phyloP scores from a whole-genome alignment of 2,888 invertebrate species.

The Patella pellucida region DNA sequence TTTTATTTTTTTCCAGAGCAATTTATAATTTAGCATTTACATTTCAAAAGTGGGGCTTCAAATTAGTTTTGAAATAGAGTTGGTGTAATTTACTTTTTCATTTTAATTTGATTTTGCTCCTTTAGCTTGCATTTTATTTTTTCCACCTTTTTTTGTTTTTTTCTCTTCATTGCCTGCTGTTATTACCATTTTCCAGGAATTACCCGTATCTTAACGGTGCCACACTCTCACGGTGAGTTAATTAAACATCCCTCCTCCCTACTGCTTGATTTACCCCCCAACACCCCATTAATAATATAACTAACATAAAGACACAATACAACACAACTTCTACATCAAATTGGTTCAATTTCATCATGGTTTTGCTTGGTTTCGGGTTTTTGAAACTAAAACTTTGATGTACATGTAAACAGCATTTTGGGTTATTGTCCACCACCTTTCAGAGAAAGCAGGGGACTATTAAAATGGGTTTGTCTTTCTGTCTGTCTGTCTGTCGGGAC shows the following conservation, averaged over 20 bases:
- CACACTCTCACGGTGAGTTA: slow-evolving; percentile 62
- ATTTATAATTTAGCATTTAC: too few relatives aligned
- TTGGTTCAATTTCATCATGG: background rate
- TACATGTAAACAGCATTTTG: too few relatives aligned
- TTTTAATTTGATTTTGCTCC: slow-evolving; percentile 5
- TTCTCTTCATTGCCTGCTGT: slow-evolving; percentile 32
- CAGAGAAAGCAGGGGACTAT: too few relatives aligned
- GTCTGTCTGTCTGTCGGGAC: too few relatives aligned
- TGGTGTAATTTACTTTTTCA: background rate
- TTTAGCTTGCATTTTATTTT: slow-evolving; percentile 9
- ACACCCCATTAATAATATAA: slow-evolving; percentile 7
- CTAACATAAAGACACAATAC: background rate
- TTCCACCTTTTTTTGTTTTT: slow-evolving; percentile 23
- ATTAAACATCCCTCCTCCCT: slow-evolving; percentile 21
- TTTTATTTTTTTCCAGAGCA: too few relatives aligned
- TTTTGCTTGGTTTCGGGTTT: slow-evolving; percentile 8
- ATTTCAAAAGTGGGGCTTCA: too few relatives aligned
- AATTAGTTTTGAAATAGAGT: background rate
- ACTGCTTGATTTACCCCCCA: slow-evolving; percentile 7
- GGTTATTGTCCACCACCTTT: too few relatives aligned
- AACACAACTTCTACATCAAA: background rate
- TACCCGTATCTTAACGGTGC: slow-evolving; percentile 62
- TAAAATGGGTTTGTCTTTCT: too few relatives aligned
- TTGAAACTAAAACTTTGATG: background rate
- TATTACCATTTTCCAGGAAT: slow-evolving; percentile 48